A percentile compares a stretch with the other conserved stretches of the same genome.
Conservation (phyloP, 2,113 vertebrate species). For the Cyanoramphus novaezelandiae region DNA sequence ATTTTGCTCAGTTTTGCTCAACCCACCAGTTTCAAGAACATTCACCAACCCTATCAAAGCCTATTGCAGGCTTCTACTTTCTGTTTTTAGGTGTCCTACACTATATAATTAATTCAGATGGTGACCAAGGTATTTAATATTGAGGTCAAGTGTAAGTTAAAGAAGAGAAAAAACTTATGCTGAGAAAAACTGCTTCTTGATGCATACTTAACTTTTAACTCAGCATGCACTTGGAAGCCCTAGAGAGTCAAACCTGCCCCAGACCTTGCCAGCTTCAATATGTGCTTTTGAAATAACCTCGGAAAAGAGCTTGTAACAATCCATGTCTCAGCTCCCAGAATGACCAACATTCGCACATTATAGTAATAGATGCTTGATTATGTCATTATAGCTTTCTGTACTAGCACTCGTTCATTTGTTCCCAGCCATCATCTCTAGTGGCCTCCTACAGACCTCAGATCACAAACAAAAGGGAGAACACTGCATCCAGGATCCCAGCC, state of each 20-base stretch:
- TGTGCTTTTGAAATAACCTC: constrained; percentile 5
- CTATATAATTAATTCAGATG: not conserved
- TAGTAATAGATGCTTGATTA: not conserved
- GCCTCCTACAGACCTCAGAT: not conserved
- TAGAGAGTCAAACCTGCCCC: not conserved
- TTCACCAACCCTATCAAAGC: not conserved
- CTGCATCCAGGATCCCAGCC: not conserved
- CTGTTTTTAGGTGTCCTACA: not conserved
- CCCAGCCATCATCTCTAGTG: not conserved
- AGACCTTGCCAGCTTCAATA: constrained; percentile 26
- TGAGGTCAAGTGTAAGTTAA: not conserved
- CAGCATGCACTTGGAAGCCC: not conserved
- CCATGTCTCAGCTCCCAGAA: not conserved
- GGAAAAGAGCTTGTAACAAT: not conserved
- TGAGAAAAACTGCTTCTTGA: not conserved
- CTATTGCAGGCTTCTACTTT: not conserved
- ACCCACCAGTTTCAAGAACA: not conserved
- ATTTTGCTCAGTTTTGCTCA: not conserved
- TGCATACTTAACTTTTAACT: not conserved
- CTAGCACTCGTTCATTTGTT: not conserved
- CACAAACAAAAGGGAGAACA: not conserved
- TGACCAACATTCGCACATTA: not conserved
- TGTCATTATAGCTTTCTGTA: not conserved
- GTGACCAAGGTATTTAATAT: not conserved
- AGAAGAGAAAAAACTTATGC: not conserved